Base-by-base conservation (phyloP, 2,888 invertebrate species). In the Drosophila demipolita region DNA sequence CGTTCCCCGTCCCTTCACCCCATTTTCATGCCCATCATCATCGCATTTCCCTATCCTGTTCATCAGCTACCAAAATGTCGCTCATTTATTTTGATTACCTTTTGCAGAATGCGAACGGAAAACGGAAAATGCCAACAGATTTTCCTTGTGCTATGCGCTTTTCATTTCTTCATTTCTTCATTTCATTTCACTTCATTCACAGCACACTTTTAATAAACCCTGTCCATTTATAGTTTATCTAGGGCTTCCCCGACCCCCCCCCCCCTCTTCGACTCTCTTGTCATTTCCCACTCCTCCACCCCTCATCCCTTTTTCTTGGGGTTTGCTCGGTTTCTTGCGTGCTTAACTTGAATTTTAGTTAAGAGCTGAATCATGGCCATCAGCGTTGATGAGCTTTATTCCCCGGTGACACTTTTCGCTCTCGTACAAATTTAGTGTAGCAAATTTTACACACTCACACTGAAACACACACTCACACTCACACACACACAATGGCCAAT, bases 51-150 rank as follows among this genome's bases (percentile, higher is more conserved):
- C 86, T 85, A 75, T 71, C 68, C 80, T 73, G 68, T 78, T 78
- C 83, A 87, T 87, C 83, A 81, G 76, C 74, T 75, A 58, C 65
- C 78, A 81, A 86, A 85, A 81, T 83, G 84, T 87, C 84, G 84
- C 89, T 89, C 89, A 88, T 85, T 85, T 85, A 88, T 85, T 85
- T 85, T 85, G 89, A 85, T 89, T 85, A 85, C 85, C 85, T 87
- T 88, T 82, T 79, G 62, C 66, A 66, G 42, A n/a, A 11, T 7
- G 23, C 33, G 64, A 55, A 63, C 36, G 68, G 32, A 38, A 40
- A 59, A 64, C 36, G 61, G 54, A 63, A 73, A 80, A 71, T 62
- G 80, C 67, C 70, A 78, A 66, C 83, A 87, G 88, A 82, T 84
- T 87, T 87, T 71, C 65, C 64, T 69, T 62, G 45, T 45, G 61